Evolutionary conservation across 2,113 vertebrate genomes (phyloP).

Genomic region (Oncorhynchus clarkii): DNA sequence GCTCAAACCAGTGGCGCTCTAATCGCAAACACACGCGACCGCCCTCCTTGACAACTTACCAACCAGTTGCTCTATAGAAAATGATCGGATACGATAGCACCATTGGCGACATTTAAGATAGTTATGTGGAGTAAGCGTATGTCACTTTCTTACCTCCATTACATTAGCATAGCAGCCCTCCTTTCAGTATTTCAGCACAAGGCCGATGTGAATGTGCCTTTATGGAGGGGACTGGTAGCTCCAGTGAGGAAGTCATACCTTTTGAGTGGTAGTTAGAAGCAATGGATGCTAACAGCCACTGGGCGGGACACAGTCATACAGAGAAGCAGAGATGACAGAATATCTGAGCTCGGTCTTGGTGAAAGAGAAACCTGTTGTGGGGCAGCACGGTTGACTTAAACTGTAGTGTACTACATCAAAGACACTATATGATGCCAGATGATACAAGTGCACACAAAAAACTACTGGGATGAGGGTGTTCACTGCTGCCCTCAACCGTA

Average conservation of each 20-base stretch:
- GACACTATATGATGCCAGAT: background rate
- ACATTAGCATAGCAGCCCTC: background rate
- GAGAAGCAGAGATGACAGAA: background rate
- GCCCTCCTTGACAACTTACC: no score
- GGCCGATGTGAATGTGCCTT: conserved; percentile 33
- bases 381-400: no score
- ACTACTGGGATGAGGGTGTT: background rate
- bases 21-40: no score
- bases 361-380: background rate
- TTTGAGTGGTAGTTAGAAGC: background rate
- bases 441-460: background rate
- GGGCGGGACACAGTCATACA: background rate
- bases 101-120: no score
- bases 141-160: no score
- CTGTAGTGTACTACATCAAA: background rate
- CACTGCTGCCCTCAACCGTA: no score
- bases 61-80: no score
- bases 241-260: conserved; percentile 21
- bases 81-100: no score
- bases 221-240: conserved; percentile 50
- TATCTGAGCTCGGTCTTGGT: background rate
- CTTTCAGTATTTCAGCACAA: conserved; percentile 57
- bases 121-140: no score
- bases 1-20: no score
- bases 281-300: background rate